A percentile compares a stretch with the other conserved stretches of the same genome.
phyloP scores from a whole-genome alignment of 2,888 invertebrate genomes.

The Drosophila ustulata region DNA sequence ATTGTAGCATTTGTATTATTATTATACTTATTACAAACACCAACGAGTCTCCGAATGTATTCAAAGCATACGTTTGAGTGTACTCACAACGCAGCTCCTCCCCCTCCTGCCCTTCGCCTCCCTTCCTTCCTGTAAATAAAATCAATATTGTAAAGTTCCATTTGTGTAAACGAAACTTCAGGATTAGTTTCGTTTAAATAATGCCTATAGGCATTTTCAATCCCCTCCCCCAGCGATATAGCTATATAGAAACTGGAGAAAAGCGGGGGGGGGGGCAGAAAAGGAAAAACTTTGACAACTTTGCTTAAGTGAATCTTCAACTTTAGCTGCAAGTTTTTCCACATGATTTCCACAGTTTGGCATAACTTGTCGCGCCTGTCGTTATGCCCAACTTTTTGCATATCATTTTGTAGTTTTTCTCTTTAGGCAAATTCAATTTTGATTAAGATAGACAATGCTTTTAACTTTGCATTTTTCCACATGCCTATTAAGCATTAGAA shows the following conservation, averaged over 20 bases:
- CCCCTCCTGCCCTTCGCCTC: too few relatives aligned
- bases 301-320: constrained; percentile 1
- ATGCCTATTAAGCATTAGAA: too few relatives aligned
- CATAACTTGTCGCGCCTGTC: background rate
- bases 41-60: constrained; percentile 20
- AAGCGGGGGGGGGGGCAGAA: background rate
- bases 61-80: constrained; percentile 18
- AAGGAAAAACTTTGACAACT: background rate
- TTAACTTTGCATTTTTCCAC: background rate
- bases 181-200: constrained; percentile 2
- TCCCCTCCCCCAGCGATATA: background rate
- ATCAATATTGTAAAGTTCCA: constrained; percentile 23
- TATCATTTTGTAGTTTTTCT: background rate
- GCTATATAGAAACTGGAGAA: too few relatives aligned
- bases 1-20: constrained; percentile 28
- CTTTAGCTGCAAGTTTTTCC: constrained; percentile 1
- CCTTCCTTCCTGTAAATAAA: constrained; percentile 11
- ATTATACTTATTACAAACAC: constrained; percentile 33
- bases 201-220: background rate
- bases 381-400: background rate
- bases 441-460: constrained; percentile 2
- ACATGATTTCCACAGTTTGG: background rate
- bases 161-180: constrained; percentile 3
- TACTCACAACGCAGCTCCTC: constrained; percentile 4
- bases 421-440: background rate